A percentile compares a stretch with the other conserved stretches of the same genome.
phyloP scores from a whole-genome alignment of 2,888 invertebrate species.

The Sesamia inferens region DNA sequence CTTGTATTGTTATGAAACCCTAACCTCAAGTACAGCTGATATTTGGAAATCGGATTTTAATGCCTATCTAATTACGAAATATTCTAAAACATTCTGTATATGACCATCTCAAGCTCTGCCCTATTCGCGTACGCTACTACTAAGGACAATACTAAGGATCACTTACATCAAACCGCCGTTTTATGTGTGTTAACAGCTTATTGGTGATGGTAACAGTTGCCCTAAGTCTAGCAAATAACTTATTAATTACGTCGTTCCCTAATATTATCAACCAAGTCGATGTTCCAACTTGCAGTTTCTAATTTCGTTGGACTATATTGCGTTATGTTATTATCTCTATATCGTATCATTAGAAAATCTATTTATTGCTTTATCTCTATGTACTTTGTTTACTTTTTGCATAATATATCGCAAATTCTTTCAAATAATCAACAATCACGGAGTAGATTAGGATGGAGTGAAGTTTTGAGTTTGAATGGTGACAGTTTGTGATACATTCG shows the following conservation, averaged over 20 bases:
- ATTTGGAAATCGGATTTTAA: slow-evolving; percentile 23
- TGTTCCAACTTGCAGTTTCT: slow-evolving; percentile 23
- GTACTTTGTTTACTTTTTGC: slow-evolving; percentile 4
- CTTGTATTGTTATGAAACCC: neutral
- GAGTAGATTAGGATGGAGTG: slow-evolving; percentile 33
- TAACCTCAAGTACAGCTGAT: neutral
- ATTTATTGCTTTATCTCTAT: slow-evolving; percentile 45
- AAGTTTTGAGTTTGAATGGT: neutral
- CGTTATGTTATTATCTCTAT: slow-evolving; percentile 11
- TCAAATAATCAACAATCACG: neutral
- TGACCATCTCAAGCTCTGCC: slow-evolving; percentile 11
- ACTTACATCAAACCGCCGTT: neutral
- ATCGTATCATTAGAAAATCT: slow-evolving; percentile 32
- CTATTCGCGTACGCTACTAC: slow-evolving; percentile 9
- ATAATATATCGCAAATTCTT: slow-evolving; percentile 25
- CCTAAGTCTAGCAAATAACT: slow-evolving; percentile 23
- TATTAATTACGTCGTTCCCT: slow-evolving; percentile 25
- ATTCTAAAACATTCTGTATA: neutral
- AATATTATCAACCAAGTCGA: slow-evolving; percentile 25
- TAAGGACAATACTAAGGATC: slow-evolving; percentile 5
- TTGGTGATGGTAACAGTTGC: slow-evolving; percentile 2
- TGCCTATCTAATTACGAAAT: slow-evolving; percentile 27
- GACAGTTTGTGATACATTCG: neutral
- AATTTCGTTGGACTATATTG: slow-evolving; percentile 41
- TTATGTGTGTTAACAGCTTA: neutral